Base-by-base conservation (phyloP, 2,113 vertebrate genomes). In the Ancistrus triradiatus region DNA sequence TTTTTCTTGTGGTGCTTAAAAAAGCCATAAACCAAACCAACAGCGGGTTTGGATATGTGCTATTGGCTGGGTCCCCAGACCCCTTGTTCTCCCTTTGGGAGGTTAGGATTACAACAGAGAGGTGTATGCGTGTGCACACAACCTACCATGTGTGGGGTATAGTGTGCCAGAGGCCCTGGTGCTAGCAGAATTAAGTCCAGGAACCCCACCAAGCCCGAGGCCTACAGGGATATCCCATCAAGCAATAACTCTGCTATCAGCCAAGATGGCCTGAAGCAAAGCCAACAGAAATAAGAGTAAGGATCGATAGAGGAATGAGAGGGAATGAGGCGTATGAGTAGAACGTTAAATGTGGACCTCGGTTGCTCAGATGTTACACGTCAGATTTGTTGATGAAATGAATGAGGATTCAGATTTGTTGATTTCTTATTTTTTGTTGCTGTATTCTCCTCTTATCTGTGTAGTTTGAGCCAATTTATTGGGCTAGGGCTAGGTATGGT, bases 131-230 rank as follows among this genome's bases (percentile, higher is more conserved):
- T 42, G 17, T 65, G 70, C 70, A 68, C 68, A 81, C 82, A 74
- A 67, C 73, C 70, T 63, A 80, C 81, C 75, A 81, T 84, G 78
- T 73, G 78, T 65, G 79, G 73, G 71, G 77, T 85, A 77, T 81
- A 85, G 81, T 85, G 80, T 83, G 83, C 81, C 79, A 73, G 78
- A 79, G 74, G 80, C 76, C 86, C 77, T 76, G 79, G 81, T 73
- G 53, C 74, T 83, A 77, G 77, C 78, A 79, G 82, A 78, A 80
- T 79, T 84, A 82, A 84, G 74, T 81, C 74, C 77, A 84, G 82
- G 79, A 82, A 65, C 78, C 84, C 80, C 72, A 85, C 84, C 82
- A 87, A 80, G 80, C 63, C 79, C 22, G 40, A 68, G 78, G 80
- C 80, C 78, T 80, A 73, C 62, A 72, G 79, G 83, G 84, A 83